Percentiles rank a stretch among this genome's conserved stretches.
Evolutionary conservation across 2,888 invertebrate species (phyloP).

Genomic region (Taenaris catops): DNA sequence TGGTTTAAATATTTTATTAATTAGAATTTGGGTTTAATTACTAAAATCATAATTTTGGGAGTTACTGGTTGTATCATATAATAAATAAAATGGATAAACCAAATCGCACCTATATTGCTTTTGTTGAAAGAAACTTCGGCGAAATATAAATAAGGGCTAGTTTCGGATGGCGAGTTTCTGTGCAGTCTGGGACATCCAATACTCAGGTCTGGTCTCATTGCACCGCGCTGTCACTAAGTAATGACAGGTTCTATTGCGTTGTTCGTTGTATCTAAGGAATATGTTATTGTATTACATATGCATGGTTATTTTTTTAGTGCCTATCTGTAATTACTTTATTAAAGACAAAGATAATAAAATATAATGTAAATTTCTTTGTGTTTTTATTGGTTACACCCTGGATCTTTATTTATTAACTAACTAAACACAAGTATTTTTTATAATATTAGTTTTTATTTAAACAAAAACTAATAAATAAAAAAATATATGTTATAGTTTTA

Average conservation of each 20-base stretch:
- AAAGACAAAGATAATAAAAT: slow-evolving; percentile 79
- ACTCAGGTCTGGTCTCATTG: slow-evolving; percentile 9
- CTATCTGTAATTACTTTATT: slow-evolving; percentile 80
- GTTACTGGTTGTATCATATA: too few species aligned
- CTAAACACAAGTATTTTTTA: too few species aligned
- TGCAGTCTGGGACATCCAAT: too few species aligned
- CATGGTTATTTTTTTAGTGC: slow-evolving; percentile 80
- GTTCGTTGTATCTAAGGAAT: slow-evolving; percentile 64
- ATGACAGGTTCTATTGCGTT: slow-evolving; percentile 37
- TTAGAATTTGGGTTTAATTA: too few species aligned
- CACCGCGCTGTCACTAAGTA: slow-evolving; percentile 16
- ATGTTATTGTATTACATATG: slow-evolving; percentile 75
- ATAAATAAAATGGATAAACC: too few species aligned
- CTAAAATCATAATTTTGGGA: too few species aligned
- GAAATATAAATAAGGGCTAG: slow-evolving; percentile 4
- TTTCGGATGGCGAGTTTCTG: slow-evolving; percentile 4
- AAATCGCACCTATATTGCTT: slow-evolving; percentile 9
- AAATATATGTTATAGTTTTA: too few species aligned
- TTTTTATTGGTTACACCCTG: too few species aligned
- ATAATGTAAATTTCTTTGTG: slow-evolving; percentile 61
- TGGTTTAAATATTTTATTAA: too few species aligned
- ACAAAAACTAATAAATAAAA: too few species aligned
- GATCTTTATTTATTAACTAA: too few species aligned
- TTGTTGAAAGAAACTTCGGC: slow-evolving; percentile 7
- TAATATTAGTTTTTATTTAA: too few species aligned